Evolutionary conservation across 2,888 invertebrate species (phyloP).

Genomic region (Pseudococcus longispinus): DNA sequence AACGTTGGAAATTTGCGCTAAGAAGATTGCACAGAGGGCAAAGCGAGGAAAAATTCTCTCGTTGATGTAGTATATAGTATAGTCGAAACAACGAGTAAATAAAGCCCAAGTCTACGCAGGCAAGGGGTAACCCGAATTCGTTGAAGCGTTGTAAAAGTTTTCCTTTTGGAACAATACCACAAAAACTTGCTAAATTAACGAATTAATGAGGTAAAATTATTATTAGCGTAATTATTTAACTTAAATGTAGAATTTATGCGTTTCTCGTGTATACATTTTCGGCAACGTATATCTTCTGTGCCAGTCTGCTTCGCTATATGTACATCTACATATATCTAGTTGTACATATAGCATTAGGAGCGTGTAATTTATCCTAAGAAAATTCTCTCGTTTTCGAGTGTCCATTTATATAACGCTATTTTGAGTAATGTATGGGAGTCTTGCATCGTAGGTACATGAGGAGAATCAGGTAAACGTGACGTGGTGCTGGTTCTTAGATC

Average conservation of each 20-base stretch:
- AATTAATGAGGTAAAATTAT: conserved; percentile 35
- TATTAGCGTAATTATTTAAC: conserved; percentile 13
- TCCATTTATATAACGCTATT: background rate
- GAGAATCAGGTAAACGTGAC: too few species aligned
- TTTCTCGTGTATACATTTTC: conserved; percentile 35
- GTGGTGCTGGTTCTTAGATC: too few species aligned
- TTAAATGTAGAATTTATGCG: conserved; percentile 27
- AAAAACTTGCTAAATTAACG: conserved; percentile 30
- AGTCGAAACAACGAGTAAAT: background rate
- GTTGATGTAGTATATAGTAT: background rate
- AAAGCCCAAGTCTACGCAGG: background rate
- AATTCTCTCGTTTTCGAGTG: background rate
- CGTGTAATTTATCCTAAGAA: background rate
- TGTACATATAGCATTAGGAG: background rate
- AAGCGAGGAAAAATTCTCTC: background rate
- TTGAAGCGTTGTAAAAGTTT: conserved; percentile 15
- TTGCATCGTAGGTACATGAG: background rate
- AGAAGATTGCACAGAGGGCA: background rate
- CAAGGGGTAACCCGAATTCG: conserved; percentile 5
- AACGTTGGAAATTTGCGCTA: background rate
- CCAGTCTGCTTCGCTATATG: background rate
- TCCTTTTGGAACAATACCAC: conserved; percentile 7
- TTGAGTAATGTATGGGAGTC: background rate
- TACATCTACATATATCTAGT: background rate
- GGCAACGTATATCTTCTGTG: background rate